These are phyloP conservation scores for Perca schrenkii DNA, from an alignment of 2,113 vertebrate genomes.

Conservation along the genomic window DNA sequence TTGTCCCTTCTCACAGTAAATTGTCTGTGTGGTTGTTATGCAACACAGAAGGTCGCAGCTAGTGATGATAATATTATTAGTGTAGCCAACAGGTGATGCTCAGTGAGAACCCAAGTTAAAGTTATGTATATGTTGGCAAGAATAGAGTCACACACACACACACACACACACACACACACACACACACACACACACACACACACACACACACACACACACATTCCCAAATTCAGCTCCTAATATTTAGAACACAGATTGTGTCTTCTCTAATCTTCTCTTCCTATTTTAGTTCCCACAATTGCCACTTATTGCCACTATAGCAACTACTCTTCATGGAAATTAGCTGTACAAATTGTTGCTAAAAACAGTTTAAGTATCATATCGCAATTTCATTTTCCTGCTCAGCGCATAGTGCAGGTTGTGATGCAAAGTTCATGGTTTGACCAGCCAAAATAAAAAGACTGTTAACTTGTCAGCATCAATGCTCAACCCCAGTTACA, in stretches of 20 bases:
- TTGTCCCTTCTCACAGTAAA: slow-evolving; percentile 18
- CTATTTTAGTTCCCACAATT: not conserved
- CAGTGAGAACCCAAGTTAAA: not conserved
- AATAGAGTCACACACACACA: not conserved
- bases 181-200: no score
- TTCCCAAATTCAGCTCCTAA: not conserved
- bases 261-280: not conserved
- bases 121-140: not conserved
- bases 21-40: slow-evolving; percentile 24
- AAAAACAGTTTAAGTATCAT: not conserved
- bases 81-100: slow-evolving; percentile 9
- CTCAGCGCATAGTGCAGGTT: not conserved
- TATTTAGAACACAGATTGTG: not conserved
- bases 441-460: slow-evolving; percentile 13
- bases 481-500: not conserved
- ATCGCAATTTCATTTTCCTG: not conserved
- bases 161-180: no score
- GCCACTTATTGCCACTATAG: not conserved
- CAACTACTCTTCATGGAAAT: not conserved
- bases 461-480: not conserved
- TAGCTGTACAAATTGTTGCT: not conserved
- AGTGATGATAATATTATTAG: not conserved
- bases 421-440: slow-evolving; percentile 10
- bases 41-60: not conserved
- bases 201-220: no score